These are phyloP conservation scores for Drosophila nigritarsus DNA, from an alignment of 2,888 invertebrate species.

Conservation along the genomic window DNA sequence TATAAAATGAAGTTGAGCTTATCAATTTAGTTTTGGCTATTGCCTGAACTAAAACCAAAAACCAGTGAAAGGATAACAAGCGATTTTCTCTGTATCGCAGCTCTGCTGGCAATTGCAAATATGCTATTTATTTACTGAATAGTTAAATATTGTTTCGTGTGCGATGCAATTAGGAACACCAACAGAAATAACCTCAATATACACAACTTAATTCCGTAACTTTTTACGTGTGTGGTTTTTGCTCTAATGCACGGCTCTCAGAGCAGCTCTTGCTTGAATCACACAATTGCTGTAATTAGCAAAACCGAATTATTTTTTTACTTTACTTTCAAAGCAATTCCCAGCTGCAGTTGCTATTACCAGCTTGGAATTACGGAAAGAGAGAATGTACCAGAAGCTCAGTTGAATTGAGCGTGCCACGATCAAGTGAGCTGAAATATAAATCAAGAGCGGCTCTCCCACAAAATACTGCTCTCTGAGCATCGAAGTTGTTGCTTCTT, in stretches of 20 bases:
- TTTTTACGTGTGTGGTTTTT: constrained; percentile 20
- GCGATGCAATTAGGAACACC: not conserved
- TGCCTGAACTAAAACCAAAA: not conserved
- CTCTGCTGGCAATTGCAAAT: not conserved
- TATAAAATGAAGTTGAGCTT: not conserved
- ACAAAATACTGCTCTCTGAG: not conserved
- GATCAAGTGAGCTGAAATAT: not conserved
- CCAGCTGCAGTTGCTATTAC: not conserved
- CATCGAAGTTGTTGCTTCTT: not conserved
- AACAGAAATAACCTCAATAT: not conserved
- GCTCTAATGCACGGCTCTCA: not conserved
- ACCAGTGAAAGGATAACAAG: not conserved
- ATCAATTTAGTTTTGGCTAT: not conserved
- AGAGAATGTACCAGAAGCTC: not conserved
- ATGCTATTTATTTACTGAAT: constrained; percentile 9
- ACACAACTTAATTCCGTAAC: constrained; percentile 10
- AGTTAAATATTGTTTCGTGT: not conserved
- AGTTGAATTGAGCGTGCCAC: not conserved
- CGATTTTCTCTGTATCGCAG: not conserved
- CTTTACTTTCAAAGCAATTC: constrained; percentile 8
- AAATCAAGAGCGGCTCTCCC: not conserved
- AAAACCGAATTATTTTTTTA: not conserved
- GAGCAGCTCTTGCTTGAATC: constrained; percentile 8
- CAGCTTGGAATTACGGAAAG: too few species aligned
- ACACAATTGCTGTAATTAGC: constrained; percentile 13